A percentile compares a stretch with the other conserved stretches of the same genome.
Conservation (phyloP, 2,797 vertebrate genomes). For the Mycteria americana region DNA sequence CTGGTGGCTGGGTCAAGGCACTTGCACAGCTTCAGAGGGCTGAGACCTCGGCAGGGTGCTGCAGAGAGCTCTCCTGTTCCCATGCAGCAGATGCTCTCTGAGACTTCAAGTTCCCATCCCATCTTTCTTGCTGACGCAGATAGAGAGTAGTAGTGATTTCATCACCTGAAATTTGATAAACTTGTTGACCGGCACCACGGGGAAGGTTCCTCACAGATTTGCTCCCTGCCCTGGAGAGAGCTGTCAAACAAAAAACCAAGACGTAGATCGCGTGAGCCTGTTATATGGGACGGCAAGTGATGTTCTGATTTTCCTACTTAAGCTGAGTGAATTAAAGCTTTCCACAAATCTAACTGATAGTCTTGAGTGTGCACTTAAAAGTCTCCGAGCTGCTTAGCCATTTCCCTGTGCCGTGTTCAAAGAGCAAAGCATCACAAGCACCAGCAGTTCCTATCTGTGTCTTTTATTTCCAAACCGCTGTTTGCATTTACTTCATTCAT, state of each 20-base stretch:
- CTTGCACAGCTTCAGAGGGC: not conserved
- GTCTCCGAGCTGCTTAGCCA: slow-evolving; percentile 27
- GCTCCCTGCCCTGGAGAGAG: not conserved
- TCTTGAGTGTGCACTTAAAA: slow-evolving; percentile 31
- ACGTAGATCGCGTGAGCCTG: not conserved
- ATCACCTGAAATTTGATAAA: slow-evolving; percentile 31
- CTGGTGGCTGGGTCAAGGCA: not conserved
- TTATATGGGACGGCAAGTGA: slow-evolving; percentile 10
- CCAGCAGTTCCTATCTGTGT: slow-evolving; percentile 57
- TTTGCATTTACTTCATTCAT: slow-evolving; percentile 56
- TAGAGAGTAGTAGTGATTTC: slow-evolving; percentile 2
- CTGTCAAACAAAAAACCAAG: not conserved
- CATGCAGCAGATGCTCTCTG: not conserved
- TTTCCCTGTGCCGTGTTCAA: slow-evolving; percentile 55
- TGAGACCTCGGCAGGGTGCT: not conserved
- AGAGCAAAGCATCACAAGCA: slow-evolving; percentile 36
- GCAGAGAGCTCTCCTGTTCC: not conserved
- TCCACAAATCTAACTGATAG: not conserved
- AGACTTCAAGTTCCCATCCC: not conserved
- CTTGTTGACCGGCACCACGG: not conserved
- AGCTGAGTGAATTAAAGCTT: slow-evolving; percentile 11
- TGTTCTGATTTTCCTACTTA: not conserved
- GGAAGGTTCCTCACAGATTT: not conserved
- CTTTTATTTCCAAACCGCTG: slow-evolving; percentile 51
- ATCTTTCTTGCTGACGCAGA: slow-evolving; percentile 14